Evolutionary conservation across 2,113 vertebrate species (phyloP), one percentile per base, ranked within the genome.

Genomic region (Xenus cinereus): DNA sequence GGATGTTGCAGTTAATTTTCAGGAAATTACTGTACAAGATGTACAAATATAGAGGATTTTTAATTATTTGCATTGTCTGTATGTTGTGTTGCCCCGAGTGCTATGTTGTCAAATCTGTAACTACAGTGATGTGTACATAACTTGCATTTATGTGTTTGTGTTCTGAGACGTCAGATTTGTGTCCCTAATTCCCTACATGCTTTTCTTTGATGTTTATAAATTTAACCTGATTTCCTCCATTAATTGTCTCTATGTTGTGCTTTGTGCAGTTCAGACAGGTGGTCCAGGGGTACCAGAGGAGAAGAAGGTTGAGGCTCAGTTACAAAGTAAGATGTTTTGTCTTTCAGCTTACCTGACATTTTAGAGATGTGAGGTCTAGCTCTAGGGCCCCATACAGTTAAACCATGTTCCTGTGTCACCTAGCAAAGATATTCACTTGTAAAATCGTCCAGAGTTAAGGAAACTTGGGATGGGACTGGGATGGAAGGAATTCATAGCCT

Each of bases 191-290:
- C 22, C 13, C 43, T 71, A 21, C 19, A 11, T 5, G 14, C 3
- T 83, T 92, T 94, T 81, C 19, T 80, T 69, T 73, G 8, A 57
- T 45, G 32, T 72, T 81, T 56, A 46, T 41, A 92, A 80, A 46
- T 76, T 19, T 68, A 51, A 79, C 30, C 22, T 30, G 4, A 39
- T 91, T 94, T 89, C 16, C 24, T 87, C 32, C 54, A 87, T 91
- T 97, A 90, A 96, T 95, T 67, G 19, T 51, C 7, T 82, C 12
- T 87, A 2, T 84, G 12, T 85, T 96, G 54, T 95, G 39, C 64
- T 94, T 94, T 97, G 39, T 90, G 96, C 75, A 98, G 98, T 98
- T 97, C 98, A 98, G 95, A 98, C 98, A 94, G 98, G 98, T 35
- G 98, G 95, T 90, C 97, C 98, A 5, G 81, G 79, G 5, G 95